Evolutionary conservation across 2,113 vertebrate species (phyloP).

Genomic region (Tympanuchus pallidicinctus): DNA sequence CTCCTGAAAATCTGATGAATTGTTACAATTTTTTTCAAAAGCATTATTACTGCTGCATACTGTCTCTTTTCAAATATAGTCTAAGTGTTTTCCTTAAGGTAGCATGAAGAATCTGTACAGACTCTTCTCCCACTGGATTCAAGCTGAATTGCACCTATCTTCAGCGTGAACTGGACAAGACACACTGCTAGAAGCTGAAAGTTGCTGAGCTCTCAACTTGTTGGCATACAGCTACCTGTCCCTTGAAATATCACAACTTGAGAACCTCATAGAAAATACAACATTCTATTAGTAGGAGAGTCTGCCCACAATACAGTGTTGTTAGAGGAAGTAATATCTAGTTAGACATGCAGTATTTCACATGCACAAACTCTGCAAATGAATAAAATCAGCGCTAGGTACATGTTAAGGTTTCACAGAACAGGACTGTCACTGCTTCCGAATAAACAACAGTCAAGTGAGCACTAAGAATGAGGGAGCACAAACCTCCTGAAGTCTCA

Average conservation of each 20-base stretch:
- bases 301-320: neutral
- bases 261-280: neutral
- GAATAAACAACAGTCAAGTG: neutral
- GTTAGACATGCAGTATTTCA: slow-evolving; percentile 38
- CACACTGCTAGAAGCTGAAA: neutral
- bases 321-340: slow-evolving; percentile 24
- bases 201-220: neutral
- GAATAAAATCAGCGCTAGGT: neutral
- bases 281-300: neutral
- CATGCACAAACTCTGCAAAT: slow-evolving; percentile 53
- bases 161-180: neutral
- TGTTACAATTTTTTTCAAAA: neutral
- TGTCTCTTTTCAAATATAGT: neutral
- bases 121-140: neutral
- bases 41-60: neutral
- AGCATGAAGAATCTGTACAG: neutral
- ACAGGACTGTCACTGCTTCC: neutral
- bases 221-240: neutral
- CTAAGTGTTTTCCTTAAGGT: neutral
- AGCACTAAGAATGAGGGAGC: neutral
- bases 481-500: neutral
- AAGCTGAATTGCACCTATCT: neutral
- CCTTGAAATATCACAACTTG: neutral
- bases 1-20: neutral
- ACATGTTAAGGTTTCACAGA: neutral